A percentile compares a stretch with the other conserved stretches of the same genome.
Conservation (phyloP, 2,888 invertebrate species). For the Leptopilina myrica region DNA sequence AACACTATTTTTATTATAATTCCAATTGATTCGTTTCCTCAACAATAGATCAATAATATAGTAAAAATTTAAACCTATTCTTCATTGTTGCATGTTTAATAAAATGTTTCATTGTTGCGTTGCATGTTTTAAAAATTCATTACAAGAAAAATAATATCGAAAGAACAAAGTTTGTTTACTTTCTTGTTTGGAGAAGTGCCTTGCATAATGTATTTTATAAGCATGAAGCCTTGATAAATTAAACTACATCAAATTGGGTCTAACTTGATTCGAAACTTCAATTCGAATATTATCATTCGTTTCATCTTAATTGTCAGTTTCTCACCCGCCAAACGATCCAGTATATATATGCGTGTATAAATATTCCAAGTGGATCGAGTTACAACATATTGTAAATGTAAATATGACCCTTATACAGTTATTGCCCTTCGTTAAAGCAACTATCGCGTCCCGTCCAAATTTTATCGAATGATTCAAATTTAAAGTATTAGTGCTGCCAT, state of each 20-base stretch:
- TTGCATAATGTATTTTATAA: neutral
- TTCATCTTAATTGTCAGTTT: constrained; percentile 37
- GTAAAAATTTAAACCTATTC: no score
- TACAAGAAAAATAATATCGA: no score
- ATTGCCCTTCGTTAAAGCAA: constrained; percentile 17
- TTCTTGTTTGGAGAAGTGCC: neutral
- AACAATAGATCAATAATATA: no score
- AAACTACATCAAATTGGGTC: constrained; percentile 14
- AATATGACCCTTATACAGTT: constrained; percentile 31
- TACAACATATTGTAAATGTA: constrained; percentile 27
- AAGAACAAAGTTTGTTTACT: neutral
- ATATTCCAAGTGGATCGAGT: constrained; percentile 31
- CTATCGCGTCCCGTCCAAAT: neutral
- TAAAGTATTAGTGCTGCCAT: constrained; percentile 4
- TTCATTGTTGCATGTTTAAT: no score
- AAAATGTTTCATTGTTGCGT: no score
- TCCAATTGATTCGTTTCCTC: no score
- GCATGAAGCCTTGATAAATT: neutral
- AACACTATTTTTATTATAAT: no score
- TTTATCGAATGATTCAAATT: constrained; percentile 33
- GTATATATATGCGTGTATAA: neutral
- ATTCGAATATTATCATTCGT: constrained; percentile 33
- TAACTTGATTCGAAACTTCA: constrained; percentile 26
- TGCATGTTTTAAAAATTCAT: no score
- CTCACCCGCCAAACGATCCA: constrained; percentile 23